Evolutionary conservation across 2,888 invertebrate genomes (phyloP).

Genomic region (Chloromyia formosa): DNA sequence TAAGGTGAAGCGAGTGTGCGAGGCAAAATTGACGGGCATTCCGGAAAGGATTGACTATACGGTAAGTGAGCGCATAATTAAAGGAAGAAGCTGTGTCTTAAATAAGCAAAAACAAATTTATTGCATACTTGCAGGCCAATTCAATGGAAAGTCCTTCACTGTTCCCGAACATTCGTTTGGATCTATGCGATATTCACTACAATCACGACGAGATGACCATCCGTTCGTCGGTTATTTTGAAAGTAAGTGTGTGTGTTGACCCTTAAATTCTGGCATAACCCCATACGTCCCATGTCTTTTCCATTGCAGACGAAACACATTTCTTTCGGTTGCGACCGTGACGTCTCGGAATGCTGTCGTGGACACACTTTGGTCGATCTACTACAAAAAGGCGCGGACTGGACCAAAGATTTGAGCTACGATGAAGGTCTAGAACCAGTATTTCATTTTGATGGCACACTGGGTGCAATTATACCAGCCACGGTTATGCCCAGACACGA

Average conservation of each 20-base stretch:
- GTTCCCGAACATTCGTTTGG: slow-evolving; percentile 62
- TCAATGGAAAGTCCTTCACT: slow-evolving; percentile 60
- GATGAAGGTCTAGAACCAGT: slow-evolving; percentile 90
- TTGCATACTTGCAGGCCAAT: slow-evolving; percentile 55
- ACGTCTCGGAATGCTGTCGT: slow-evolving; percentile 65
- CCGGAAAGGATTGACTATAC: slow-evolving; percentile 63
- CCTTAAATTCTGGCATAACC: background rate
- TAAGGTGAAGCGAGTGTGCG: slow-evolving; percentile 85
- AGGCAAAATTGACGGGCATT: slow-evolving; percentile 79
- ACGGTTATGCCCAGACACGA: slow-evolving; percentile 74
- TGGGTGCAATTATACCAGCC: slow-evolving; percentile 85
- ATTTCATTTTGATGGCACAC: slow-evolving; percentile 95
- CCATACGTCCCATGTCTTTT: background rate
- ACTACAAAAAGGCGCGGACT: slow-evolving; percentile 71
- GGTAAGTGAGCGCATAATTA: slow-evolving; percentile 55
- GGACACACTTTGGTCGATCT: slow-evolving; percentile 57
- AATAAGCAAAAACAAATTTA: background rate
- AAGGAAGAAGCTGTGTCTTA: background rate
- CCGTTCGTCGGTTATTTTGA: slow-evolving; percentile 60
- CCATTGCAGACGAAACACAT: slow-evolving; percentile 74
- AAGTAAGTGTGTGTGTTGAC: slow-evolving; percentile 53
- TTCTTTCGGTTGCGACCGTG: slow-evolving; percentile 95
- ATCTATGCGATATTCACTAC: slow-evolving; percentile 64
- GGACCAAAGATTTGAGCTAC: slow-evolving; percentile 84
- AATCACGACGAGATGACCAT: slow-evolving; percentile 59